A percentile compares a stretch with the other conserved stretches of the same genome.
Conservation (phyloP, 2,797 vertebrate genomes). For the Pseudotriccus pelzelni region DNA sequence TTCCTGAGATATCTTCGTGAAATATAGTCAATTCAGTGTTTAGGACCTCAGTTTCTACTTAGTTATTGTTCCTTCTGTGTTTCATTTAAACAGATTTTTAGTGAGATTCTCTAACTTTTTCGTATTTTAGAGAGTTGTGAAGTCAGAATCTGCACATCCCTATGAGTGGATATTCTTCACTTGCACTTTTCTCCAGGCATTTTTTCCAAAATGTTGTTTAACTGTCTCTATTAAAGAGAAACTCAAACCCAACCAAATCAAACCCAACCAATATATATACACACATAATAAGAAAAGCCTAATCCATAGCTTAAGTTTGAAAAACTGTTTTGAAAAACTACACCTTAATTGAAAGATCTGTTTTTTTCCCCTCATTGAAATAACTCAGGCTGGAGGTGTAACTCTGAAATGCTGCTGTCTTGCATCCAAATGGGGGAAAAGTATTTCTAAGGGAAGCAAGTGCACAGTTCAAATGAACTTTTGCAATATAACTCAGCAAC, state of each 20-base stretch:
- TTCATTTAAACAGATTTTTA: not conserved
- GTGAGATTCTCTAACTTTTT: not conserved
- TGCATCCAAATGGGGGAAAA: not conserved
- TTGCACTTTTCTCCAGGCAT: not conserved
- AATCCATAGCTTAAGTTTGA: not conserved
- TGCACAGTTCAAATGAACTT: not conserved
- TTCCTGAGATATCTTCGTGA: not conserved
- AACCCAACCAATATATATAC: not conserved
- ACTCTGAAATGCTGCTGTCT: not conserved
- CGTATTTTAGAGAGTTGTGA: not conserved
- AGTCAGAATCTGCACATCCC: not conserved
- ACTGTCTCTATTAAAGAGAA: not conserved
- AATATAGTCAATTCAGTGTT: rapidly evolving
- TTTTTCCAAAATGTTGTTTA: not conserved
- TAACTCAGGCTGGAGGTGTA: not conserved
- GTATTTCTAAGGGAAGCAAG: not conserved
- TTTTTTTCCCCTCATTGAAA: not conserved
- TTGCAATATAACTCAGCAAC: conserved; percentile 10
- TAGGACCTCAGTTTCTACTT: not conserved
- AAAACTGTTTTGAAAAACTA: not conserved
- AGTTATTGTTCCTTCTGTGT: not conserved
- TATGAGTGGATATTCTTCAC: not conserved
- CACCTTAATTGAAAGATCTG: not conserved
- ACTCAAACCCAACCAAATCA: not conserved
- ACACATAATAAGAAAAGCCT: not conserved